Conservation (phyloP, 1,140 invertebrate species). For the Leptinotarsa undecemlineata region DNA sequence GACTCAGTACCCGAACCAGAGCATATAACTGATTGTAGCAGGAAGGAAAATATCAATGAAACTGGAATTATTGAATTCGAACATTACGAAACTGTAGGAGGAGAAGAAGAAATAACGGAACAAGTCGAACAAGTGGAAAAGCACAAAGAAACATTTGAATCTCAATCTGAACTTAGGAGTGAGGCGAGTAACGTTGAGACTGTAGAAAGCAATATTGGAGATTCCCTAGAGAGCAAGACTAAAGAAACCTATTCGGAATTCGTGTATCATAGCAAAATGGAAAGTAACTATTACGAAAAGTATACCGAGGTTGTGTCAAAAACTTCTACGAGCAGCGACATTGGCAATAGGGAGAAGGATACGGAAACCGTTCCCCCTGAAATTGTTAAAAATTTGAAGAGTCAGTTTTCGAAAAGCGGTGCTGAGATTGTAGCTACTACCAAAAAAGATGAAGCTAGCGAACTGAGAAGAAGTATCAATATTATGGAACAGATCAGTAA, state of each 20-base stretch:
- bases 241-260: constrained; percentile 38
- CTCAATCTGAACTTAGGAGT: background rate
- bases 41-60: background rate
- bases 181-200: constrained; percentile 6
- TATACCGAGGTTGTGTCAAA: constrained; percentile 38
- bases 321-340: constrained; percentile 19
- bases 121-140: background rate
- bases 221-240: constrained; percentile 23
- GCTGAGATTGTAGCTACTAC: constrained; percentile 26
- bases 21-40: background rate
- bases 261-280: constrained; percentile 34
- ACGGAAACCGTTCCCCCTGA: constrained; percentile 43
- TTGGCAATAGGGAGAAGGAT: constrained; percentile 39
- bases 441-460: constrained; percentile 37
- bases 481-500: constrained; percentile 51
- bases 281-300: constrained; percentile 40
- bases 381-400: constrained; percentile 48
- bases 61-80: background rate
- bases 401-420: constrained; percentile 41
- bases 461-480: constrained; percentile 43
- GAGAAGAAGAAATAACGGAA: constrained; percentile 11
- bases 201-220: constrained; percentile 15
- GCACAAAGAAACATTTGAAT: background rate
- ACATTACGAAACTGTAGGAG: constrained; percentile 9
- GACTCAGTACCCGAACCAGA: background rate